phyloP scores from a whole-genome alignment of 2,797 vertebrate species.

The Cossypha polioptera region DNA sequence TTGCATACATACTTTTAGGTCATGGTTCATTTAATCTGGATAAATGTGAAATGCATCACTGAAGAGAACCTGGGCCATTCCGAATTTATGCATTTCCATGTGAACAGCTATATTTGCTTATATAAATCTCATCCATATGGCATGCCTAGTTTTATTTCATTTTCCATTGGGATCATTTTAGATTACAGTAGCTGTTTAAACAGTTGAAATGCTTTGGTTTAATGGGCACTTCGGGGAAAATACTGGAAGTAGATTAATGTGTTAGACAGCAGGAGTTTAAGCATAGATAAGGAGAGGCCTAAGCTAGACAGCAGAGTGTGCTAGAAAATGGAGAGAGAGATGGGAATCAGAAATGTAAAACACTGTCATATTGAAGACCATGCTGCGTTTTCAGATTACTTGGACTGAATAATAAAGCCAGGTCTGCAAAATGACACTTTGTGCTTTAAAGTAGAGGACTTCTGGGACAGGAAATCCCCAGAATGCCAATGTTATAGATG shows the following conservation, averaged over 20 bases:
- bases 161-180: constrained; percentile 29
- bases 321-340: background rate
- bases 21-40: background rate
- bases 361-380: background rate
- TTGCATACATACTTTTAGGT: background rate
- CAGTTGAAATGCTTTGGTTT: constrained; percentile 8
- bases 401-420: background rate
- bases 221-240: background rate
- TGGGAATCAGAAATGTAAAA: background rate
- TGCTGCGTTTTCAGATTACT: background rate
- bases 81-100: background rate
- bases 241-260: background rate
- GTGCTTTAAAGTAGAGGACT: background rate
- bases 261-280: background rate
- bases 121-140: constrained; percentile 13
- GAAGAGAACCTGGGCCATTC: background rate
- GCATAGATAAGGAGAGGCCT: background rate
- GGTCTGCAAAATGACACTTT: background rate
- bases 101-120: constrained; percentile 18
- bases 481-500: background rate
- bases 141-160: background rate
- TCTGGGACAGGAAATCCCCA: background rate
- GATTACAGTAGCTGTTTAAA: constrained; percentile 39
- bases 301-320: background rate
- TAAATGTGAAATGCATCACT: background rate